Evolutionary conservation across 2,888 invertebrate species (phyloP).

Genomic region (Dicyrtomina minuta): DNA sequence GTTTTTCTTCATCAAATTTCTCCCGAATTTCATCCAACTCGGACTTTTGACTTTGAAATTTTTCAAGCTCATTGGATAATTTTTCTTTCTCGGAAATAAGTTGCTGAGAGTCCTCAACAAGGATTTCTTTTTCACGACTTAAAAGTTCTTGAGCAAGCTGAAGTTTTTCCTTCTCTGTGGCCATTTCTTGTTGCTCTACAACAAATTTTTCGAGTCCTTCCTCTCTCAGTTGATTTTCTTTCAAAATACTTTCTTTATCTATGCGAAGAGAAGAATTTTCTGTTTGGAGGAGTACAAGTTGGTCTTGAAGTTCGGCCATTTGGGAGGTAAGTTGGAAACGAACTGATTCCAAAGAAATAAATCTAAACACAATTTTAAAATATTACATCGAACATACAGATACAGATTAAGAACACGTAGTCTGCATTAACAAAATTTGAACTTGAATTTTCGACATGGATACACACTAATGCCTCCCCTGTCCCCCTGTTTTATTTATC

Average conservation of each 20-base stretch:
- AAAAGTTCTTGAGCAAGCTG: conserved; percentile 56
- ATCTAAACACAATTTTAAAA: no score
- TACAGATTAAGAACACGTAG: no score
- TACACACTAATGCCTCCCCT: background rate
- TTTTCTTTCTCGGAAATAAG: conserved; percentile 46
- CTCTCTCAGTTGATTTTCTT: conserved; percentile 59
- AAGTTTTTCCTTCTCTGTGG: conserved; percentile 61
- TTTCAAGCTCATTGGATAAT: conserved; percentile 43
- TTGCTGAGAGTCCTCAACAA: conserved; percentile 55
- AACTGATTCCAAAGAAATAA: conserved; percentile 28
- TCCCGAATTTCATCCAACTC: conserved; percentile 54
- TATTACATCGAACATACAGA: no score
- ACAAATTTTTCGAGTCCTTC: conserved; percentile 64
- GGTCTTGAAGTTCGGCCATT: conserved; percentile 26
- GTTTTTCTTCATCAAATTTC: conserved; percentile 31
- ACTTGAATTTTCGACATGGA: no score
- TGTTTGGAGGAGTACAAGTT: conserved; percentile 3
- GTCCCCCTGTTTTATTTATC: background rate
- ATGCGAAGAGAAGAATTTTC: background rate
- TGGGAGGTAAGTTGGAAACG: conserved; percentile 33
- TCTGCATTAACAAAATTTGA: no score
- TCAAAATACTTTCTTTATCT: background rate
- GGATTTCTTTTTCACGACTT: conserved; percentile 61
- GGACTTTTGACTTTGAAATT: conserved; percentile 56
- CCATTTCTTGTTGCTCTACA: conserved; percentile 66